Evolutionary conservation across 2,113 vertebrate species (phyloP).

Genomic region (Catharus bicknelli): DNA sequence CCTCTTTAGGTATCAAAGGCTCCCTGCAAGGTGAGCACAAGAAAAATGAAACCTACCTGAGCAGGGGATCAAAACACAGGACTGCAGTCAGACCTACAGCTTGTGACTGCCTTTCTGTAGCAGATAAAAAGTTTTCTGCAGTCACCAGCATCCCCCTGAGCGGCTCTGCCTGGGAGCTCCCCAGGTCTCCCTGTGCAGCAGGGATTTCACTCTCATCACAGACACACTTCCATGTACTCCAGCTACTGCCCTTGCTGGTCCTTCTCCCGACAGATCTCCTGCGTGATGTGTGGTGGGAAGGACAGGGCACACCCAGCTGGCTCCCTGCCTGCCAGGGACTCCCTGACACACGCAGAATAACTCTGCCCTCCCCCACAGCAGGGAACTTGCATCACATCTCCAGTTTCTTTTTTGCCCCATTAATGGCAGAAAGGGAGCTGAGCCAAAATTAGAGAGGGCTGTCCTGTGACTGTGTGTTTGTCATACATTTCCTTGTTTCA

Average conservation of each 20-base stretch:
- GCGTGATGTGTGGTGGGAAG: fast-evolving
- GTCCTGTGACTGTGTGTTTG: not conserved
- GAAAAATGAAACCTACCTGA: not conserved
- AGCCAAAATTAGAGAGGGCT: not conserved
- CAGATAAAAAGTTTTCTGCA: not conserved
- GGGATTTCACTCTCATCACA: not conserved
- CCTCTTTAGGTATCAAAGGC: not conserved
- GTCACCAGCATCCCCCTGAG: not conserved
- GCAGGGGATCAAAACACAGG: not conserved
- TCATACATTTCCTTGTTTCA: not conserved
- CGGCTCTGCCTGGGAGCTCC: not conserved
- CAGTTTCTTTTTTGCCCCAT: not conserved
- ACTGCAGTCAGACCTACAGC: not conserved
- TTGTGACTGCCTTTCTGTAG: not conserved
- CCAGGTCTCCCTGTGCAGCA: not conserved
- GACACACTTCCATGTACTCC: fast-evolving
- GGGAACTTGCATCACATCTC: not conserved
- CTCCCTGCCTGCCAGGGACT: not conserved
- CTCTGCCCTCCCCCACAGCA: not conserved
- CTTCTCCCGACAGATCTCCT: not conserved
- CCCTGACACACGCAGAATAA: not conserved
- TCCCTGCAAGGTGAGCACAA: not conserved
- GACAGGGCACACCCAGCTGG: not conserved
- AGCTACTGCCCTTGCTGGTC: not conserved
- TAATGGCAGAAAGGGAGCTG: constrained; percentile 12